Base-by-base conservation (phyloP, 2,797 vertebrate species). In the Gymnoscopelus microlampas region DNA sequence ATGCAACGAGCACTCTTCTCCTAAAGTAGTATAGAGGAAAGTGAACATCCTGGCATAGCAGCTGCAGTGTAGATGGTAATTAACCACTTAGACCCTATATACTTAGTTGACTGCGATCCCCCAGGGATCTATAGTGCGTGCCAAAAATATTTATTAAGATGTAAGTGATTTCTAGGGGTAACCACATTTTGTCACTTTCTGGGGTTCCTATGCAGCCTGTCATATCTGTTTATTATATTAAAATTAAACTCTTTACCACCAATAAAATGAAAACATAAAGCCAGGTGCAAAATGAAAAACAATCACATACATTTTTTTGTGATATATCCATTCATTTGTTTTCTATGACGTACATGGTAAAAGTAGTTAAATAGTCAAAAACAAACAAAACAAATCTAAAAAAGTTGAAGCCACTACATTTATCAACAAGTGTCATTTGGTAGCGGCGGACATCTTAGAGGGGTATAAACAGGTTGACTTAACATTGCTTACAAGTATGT, bases 321-420 rank as follows among this genome's bases (percentile, higher is more conserved):
- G 66, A 77, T 76, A 92, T 90, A 93, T 76, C 90, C 87, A 89
- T 90, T 80, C 63, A 48, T 79, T 77, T 49, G 78, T 77, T 76
- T 73, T 39, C 72, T 78, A 57, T 79, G 53, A 92, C 93, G 93
- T 93, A 93, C 92, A 94, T 88, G 85, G 89, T 90, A 94, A 94
- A 95, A 90, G 89, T 94, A 91, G 85, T 93, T 92, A 92, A 93
- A 93, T 93, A 92, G 70, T 86, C 49, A 87, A 92, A 94, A 89
- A 92, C 8, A 5, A 91, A 90, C 82, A 89, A 87, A 92, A 80
- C 51, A 66, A 69, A 59, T 51, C 55, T 64, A 77, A 82, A 90
- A 85, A 66, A 59, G 65, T 80, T 86, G 23, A 92, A 85, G 69
- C 89, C 89, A 87, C 88, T 92, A 94, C 93, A 95, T 94, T 94